Percentiles rank a stretch among this genome's conserved stretches.
These are phyloP conservation scores for Micropoecilia bifurca DNA, from an alignment of 2,797 vertebrate genomes.

Conservation along the genomic window DNA sequence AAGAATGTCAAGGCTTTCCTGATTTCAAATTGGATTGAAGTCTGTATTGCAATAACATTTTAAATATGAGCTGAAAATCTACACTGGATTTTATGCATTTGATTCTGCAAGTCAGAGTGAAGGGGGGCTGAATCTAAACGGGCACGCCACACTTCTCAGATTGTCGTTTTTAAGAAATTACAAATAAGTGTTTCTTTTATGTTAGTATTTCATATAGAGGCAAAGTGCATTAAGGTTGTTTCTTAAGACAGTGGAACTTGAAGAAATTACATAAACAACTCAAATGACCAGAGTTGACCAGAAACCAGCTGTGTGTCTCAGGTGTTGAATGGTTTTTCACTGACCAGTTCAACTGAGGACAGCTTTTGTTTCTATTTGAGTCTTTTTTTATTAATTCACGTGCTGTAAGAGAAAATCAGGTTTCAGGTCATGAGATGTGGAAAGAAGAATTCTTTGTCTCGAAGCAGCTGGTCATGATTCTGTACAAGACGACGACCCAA, in stretches of 20 bases:
- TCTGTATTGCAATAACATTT: not conserved
- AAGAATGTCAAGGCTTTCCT: not conserved
- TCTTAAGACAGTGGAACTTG: not conserved
- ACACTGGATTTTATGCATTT: not conserved
- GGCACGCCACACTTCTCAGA: not conserved
- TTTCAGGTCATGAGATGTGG: slow-evolving; percentile 21
- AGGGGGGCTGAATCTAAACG: not conserved
- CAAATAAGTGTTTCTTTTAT: not conserved
- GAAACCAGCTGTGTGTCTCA: not conserved
- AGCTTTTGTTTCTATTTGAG: not conserved
- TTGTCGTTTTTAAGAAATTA: not conserved
- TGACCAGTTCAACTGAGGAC: not conserved
- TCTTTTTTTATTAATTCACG: not conserved
- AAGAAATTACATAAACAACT: not conserved
- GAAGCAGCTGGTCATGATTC: not conserved
- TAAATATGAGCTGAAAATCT: not conserved
- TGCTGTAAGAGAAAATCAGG: slow-evolving; percentile 19
- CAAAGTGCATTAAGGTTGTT: not conserved
- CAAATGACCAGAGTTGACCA: not conserved
- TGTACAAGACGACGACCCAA: not conserved
- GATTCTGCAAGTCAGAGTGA: not conserved
- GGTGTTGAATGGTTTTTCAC: not conserved
- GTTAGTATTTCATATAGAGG: not conserved
- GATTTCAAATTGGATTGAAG: not conserved
- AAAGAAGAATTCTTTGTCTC: not conserved